Conservation (phyloP, 2,888 invertebrate genomes). For the Cryptus viduatorius region DNA sequence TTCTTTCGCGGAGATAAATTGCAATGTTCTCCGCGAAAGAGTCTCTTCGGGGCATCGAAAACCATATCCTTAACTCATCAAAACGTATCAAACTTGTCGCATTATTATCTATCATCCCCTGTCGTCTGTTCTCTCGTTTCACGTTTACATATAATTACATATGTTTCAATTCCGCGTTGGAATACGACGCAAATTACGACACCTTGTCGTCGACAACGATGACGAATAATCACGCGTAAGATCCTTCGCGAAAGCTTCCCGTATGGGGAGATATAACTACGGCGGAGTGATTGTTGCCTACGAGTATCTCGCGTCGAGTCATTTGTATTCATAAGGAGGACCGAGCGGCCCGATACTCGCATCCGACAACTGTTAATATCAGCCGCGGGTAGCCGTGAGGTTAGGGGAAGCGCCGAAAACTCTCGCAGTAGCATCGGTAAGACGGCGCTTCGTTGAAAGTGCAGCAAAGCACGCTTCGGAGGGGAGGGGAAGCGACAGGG, state of each 20-base stretch:
- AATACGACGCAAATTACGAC: conserved; percentile 9
- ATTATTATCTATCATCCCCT: neutral
- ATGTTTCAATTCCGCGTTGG: conserved; percentile 11
- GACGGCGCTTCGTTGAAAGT: conserved; percentile 26
- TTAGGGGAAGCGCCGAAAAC: conserved; percentile 40
- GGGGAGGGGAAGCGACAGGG: neutral
- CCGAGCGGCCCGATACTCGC: conserved; percentile 64
- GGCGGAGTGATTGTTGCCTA: conserved; percentile 46
- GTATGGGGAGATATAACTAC: neutral
- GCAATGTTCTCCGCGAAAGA: conserved; percentile 37
- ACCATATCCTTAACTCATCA: conserved; percentile 7
- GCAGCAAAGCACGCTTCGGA: conserved; percentile 18
- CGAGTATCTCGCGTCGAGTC: conserved; percentile 49
- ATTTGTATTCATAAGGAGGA: conserved; percentile 70
- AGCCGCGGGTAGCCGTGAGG: conserved; percentile 47
- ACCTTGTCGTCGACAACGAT: conserved; percentile 8
- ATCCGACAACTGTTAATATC: conserved; percentile 70
- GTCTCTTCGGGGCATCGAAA: conserved; percentile 10
- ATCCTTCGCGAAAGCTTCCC: neutral
- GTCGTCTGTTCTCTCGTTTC: conserved; percentile 1
- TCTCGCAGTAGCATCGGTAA: conserved; percentile 11
- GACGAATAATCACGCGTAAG: conserved; percentile 30
- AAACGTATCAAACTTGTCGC: neutral
- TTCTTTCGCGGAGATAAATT: conserved; percentile 21
- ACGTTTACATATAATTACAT: conserved; percentile 40